Evolutionary conservation across 2,113 vertebrate genomes (phyloP), one percentile per base, ranked within the genome.

Genomic region (Hippocampus abdominalis): DNA sequence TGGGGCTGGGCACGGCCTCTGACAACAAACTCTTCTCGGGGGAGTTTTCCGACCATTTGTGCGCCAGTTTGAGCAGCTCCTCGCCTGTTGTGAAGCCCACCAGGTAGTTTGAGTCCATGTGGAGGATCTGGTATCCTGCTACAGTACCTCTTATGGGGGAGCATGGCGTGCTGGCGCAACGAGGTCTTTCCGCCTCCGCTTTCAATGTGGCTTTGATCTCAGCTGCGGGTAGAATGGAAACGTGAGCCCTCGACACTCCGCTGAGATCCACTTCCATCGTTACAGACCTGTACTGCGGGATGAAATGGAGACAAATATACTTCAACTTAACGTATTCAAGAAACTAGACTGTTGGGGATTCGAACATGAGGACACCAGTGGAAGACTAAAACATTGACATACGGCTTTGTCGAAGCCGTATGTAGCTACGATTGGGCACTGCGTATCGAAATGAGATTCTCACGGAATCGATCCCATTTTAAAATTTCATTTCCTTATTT

Each of bases 71-170:
- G 60, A 98, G 92, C 78, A 98, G 92, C 90, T 98, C 95, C 83
- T 96, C 95, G 0, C 96, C 96, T 3, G 96, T 98, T 0, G 96
- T 93, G 86, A 98, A 98, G 80, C 96, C 94, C 46, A 98, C 95
- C 81, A 98, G 83, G 74, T 96, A 98, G 91, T 97, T 97, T 18
- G 96, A 95, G 92, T 98, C 95, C 96, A 98, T 96, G 87, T 96
- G 96, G 69, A 98, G 94, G 80, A 98, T 96, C 87, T 98, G 95
- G 86, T 98, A 98, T 20, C 95, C 95, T 0, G 95, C 93, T 64
- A 96, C 92, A 1, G 92, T 96, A 64, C 87, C 93, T 76, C 94
- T 93, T 88, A 96, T 92, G 0, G 96, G 96, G 0, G 96, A 98
- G 80, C 96, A 98, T 0, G 96, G 96, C 0, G 96, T 98, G 88